Evolutionary conservation across 2,888 invertebrate genomes (phyloP).

Genomic region (Drosophila greeni): DNA sequence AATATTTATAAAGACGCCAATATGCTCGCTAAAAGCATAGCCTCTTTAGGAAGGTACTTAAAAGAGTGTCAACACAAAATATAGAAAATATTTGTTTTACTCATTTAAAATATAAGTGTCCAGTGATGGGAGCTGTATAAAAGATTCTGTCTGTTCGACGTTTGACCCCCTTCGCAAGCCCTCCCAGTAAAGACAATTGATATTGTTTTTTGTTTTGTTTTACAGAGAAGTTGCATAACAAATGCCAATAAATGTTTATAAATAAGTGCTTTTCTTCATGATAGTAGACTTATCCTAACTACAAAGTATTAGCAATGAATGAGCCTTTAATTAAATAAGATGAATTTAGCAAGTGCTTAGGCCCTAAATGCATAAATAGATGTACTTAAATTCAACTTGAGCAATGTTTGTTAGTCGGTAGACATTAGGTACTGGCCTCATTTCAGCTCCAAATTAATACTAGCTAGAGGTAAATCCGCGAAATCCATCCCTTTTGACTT

Average conservation of each 20-base stretch:
- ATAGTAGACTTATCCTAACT: constrained; percentile 41
- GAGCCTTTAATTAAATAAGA: constrained; percentile 54
- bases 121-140: not conserved
- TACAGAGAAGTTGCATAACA: constrained; percentile 51
- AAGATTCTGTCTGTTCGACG: not conserved
- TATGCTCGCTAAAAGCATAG: not conserved
- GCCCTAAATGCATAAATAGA: constrained; percentile 54
- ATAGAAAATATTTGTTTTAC: not conserved
- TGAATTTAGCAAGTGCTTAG: constrained; percentile 55
- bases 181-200: not conserved
- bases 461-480: constrained; percentile 35
- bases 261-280: constrained; percentile 58
- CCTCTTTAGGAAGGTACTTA: not conserved
- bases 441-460: constrained; percentile 60
- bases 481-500: not conserved
- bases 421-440: constrained; percentile 56
- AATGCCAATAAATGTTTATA: constrained; percentile 64
- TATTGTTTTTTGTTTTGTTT: constrained; percentile 3
- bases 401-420: constrained; percentile 43
- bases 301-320: constrained; percentile 44
- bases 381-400: constrained; percentile 49
- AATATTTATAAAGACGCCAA: constrained; percentile 1
- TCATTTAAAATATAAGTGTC: not conserved
- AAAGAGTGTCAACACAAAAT: not conserved
- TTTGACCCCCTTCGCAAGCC: not conserved